These are phyloP conservation scores for Torymus tubicola DNA, from an alignment of 2,888 invertebrate genomes.

Conservation along the genomic window DNA sequence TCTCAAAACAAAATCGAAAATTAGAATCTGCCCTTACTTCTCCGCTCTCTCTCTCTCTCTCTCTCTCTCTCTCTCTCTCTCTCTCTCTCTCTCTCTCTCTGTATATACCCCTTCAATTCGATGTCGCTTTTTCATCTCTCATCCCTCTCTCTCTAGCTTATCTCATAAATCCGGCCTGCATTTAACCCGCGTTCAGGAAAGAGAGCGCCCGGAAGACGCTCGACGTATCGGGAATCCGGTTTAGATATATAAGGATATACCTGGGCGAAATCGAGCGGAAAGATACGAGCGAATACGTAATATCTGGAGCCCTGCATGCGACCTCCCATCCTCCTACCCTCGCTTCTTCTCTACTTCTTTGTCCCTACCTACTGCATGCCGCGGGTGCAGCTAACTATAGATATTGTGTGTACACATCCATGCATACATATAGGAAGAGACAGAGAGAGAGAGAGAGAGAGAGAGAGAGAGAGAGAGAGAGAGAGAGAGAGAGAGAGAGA, in stretches of 20 bases:
- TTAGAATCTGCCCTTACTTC: neutral
- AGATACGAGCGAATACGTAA: constrained; percentile 70
- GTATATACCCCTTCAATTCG: constrained; percentile 28
- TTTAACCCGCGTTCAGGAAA: neutral
- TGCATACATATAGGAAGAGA: no score
- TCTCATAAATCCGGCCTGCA: constrained; percentile 21
- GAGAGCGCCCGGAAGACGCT: constrained; percentile 26
- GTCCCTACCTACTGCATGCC: neutral
- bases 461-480: no score
- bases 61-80: no score
- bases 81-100: neutral
- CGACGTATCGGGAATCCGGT: constrained; percentile 55
- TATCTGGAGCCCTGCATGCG: constrained; percentile 59
- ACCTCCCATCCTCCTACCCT: constrained; percentile 33
- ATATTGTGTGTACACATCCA: no score
- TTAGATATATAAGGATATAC: constrained; percentile 62
- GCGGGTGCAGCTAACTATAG: no score
- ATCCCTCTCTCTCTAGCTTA: no score
- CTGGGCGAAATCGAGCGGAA: constrained; percentile 70
- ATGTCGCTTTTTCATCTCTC: constrained; percentile 37
- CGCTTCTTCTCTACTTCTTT: constrained; percentile 6
- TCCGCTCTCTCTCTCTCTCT: no score
- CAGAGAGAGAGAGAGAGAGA: no score
- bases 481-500: no score
- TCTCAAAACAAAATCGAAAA: constrained; percentile 26